Percentiles rank a stretch among this genome's conserved stretches.
Conservation (phyloP, 2,113 vertebrate species). For the Nipponia nippon region DNA sequence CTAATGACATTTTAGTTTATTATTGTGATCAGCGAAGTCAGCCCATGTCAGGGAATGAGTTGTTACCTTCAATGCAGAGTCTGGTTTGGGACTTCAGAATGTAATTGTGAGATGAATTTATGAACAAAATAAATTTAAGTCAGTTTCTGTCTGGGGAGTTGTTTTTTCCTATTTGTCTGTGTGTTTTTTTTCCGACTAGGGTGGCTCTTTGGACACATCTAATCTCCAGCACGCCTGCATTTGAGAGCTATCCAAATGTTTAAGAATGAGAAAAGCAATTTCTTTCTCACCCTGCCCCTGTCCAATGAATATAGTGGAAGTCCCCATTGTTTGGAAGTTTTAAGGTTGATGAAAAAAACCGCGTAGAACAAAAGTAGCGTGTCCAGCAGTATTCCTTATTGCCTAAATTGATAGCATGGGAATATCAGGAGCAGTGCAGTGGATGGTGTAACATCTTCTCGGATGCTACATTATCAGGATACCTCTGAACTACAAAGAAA, state of each 20-base stretch:
- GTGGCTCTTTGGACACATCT: not conserved
- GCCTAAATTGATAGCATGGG: not conserved
- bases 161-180: not conserved
- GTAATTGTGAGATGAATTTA: not conserved
- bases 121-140: not conserved
- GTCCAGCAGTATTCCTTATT: not conserved
- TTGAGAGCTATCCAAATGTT: not conserved
- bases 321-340: not conserved
- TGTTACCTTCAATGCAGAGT: not conserved
- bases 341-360: not conserved
- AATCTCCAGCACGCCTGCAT: not conserved
- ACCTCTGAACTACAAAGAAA: not conserved
- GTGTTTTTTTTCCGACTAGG: not conserved
- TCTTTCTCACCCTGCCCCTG: not conserved
- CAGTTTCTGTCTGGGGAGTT: not conserved
- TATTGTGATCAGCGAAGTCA: not conserved
- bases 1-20: not conserved
- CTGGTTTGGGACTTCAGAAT: not conserved
- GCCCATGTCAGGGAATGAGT: not conserved
- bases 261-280: not conserved
- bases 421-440: not conserved
- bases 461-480: not conserved
- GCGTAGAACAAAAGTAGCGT: not conserved
- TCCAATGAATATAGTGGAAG: not conserved
- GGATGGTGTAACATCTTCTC: not conserved